These are phyloP conservation scores for Hylomyscus alleni DNA, from an alignment of 2,797 vertebrate genomes.

Conservation along the genomic window DNA sequence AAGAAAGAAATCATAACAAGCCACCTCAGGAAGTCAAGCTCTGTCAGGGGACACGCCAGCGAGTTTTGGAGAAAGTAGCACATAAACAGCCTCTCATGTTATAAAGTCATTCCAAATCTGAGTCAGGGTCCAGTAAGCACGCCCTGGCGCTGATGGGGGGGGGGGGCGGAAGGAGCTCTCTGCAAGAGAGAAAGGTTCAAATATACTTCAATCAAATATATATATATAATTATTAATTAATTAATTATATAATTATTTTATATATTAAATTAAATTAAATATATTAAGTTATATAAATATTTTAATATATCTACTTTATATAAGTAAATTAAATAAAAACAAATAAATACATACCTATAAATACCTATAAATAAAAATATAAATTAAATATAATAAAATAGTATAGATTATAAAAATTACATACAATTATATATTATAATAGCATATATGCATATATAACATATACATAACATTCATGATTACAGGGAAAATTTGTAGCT, in stretches of 20 bases:
- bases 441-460: neutral
- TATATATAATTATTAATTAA: neutral
- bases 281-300: neutral
- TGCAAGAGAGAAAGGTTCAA: conserved; percentile 23
- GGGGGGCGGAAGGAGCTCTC: neutral
- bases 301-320: neutral
- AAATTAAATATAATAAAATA: neutral
- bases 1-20: conserved; percentile 57
- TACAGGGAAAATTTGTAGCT: neutral
- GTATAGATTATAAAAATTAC: neutral
- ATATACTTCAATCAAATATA: neutral
- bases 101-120: conserved; percentile 44
- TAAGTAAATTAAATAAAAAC: neutral
- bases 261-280: neutral
- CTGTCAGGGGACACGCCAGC: neutral
- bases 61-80: conserved; percentile 40
- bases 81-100: conserved; percentile 21
- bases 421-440: neutral
- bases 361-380: neutral
- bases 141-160: neutral
- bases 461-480: neutral
- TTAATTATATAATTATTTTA: neutral
- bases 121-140: conserved; percentile 29
- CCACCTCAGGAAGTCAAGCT: conserved; percentile 38
- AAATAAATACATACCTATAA: neutral